Base-by-base conservation (phyloP, 2,888 invertebrate species). In the Amphipoea lucens region DNA sequence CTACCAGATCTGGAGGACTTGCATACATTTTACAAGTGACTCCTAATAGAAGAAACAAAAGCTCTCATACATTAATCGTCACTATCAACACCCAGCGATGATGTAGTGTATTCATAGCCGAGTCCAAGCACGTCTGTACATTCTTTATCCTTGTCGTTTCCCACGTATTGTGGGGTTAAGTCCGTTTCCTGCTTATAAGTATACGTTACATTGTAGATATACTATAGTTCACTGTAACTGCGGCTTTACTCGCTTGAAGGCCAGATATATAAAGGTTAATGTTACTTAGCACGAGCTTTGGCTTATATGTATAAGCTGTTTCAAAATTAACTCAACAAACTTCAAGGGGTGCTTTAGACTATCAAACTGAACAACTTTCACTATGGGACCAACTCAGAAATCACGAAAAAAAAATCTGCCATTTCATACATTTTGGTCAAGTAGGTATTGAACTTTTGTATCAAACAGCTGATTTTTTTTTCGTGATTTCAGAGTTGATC, bases 61-160 rank as follows among this genome's bases (percentile, higher is more conserved):
- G 74, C 4, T 57, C 17, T 20, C 66, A 20, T 17, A 79, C 85
- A 85, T 80, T 80, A 72, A 63, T 79, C 68, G 57, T 40, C 17
- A 68, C 68, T 63, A 80, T 79, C 42, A 85, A 79, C 80, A 57
- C 51, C 57, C 45, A 20, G 45, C 20, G n/a, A 81, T 82, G 72
- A 82, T 51, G 57, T 40, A 60, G 85, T 85, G 42, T 72, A 12
- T 51, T 72, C 51, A 69, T 81, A 69, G 23, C n/a, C 12, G 0
- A 82, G 68, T 82, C 81, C 17, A 4, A 42, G 68, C 82, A 82
- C 82, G 82, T 82, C 63, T 20, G 63, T 45, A 45, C 51, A 65
- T 81, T 81, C 68, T 85, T 82, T 73, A 82, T 82, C 63, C 85
- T 23, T 45, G 63, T 85, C 85, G 42, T 73, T 69, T 73, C 63